A percentile compares a stretch with the other conserved stretches of the same genome.
Evolutionary conservation across 2,888 invertebrate genomes (phyloP).

Genomic region (Sphaerolaimus hirsutus): DNA sequence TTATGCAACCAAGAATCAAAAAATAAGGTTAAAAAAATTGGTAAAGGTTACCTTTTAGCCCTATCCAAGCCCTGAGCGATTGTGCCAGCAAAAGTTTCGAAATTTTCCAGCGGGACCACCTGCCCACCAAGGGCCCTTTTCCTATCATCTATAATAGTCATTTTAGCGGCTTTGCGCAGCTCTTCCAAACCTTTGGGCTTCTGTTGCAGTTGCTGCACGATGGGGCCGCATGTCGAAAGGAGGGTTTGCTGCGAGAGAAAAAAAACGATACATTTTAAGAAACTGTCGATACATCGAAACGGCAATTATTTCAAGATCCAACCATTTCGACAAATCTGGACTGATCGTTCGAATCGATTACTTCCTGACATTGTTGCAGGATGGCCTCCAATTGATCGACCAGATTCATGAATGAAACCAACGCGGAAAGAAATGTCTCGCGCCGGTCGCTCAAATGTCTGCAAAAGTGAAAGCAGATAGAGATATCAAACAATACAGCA

Average conservation of each 20-base stretch:
- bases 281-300: too few species aligned
- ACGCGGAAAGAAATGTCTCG: not conserved
- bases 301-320: not conserved
- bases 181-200: not conserved
- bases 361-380: not conserved
- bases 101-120: too few species aligned
- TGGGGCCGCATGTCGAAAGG: not conserved
- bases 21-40: not conserved
- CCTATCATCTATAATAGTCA: not conserved
- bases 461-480: too few species aligned
- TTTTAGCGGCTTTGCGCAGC: not conserved
- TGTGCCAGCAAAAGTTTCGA: too few species aligned
- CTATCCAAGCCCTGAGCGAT: not conserved
- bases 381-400: not conserved
- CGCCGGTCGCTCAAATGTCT: not conserved
- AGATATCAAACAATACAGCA: not conserved
- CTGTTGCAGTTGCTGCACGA: not conserved
- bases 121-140: not conserved
- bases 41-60: not conserved
- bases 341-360: not conserved
- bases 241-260: not conserved
- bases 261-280: too few species aligned
- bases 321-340: not conserved
- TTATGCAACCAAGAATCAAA: too few species aligned
- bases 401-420: not conserved